These are phyloP conservation scores for Nyctereutes procyonoides DNA, from an alignment of 2,113 vertebrate species.

Conservation along the genomic window DNA sequence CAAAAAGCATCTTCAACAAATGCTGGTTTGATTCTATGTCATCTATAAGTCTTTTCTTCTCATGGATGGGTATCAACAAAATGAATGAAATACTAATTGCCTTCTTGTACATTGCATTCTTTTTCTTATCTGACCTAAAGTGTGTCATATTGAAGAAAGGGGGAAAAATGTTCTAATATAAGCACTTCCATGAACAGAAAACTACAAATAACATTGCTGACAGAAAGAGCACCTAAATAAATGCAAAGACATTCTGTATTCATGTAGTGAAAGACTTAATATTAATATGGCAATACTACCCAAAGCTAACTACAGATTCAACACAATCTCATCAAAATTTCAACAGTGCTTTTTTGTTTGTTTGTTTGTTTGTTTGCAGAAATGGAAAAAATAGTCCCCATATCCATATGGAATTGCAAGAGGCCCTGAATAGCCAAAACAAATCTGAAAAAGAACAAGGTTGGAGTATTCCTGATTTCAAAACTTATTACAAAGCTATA, in stretches of 20 bases:
- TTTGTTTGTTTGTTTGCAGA: neutral
- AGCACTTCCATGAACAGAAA: neutral
- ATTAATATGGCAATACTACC: neutral
- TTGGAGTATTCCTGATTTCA: conserved; percentile 19
- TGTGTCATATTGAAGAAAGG: neutral
- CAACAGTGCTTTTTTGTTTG: neutral
- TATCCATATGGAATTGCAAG: neutral
- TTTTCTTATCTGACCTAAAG: conserved; percentile 2
- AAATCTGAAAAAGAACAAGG: conserved; percentile 4
- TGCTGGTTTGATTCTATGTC: neutral
- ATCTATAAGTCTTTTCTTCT: conserved; percentile 14
- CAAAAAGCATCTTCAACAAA: neutral
- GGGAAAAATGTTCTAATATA: neutral
- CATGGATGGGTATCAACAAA: neutral
- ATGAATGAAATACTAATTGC: neutral
- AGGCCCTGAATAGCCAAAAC: neutral
- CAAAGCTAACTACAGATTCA: neutral
- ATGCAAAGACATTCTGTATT: neutral
- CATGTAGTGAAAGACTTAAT: neutral
- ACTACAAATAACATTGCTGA: neutral
- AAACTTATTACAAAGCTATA: neutral
- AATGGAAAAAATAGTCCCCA: neutral
- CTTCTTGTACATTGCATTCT: conserved; percentile 3
- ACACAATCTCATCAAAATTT: neutral
- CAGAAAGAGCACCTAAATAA: neutral